Conservation (phyloP, 2,888 invertebrate species). For the Galeopsomyia nigrocyanea region DNA sequence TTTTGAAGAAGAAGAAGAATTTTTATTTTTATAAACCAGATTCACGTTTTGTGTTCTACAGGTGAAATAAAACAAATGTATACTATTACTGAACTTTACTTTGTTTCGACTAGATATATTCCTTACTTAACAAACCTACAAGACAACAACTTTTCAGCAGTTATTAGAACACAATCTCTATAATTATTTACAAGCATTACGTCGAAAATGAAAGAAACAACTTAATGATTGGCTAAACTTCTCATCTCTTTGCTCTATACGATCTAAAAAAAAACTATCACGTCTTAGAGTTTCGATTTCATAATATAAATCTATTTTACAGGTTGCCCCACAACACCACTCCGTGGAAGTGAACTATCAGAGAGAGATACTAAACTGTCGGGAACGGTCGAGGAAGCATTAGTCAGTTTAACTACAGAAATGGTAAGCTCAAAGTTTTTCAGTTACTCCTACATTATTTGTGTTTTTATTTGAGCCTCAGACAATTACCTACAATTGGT, state of each 20-base stretch:
- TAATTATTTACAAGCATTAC: too few relatives aligned
- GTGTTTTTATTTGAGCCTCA: conserved; percentile 9
- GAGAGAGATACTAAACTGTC: conserved; percentile 61
- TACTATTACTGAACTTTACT: too few relatives aligned
- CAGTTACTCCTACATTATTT: conserved; percentile 3
- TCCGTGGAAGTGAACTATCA: conserved; percentile 62
- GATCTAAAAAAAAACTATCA: neutral
- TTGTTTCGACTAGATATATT: too few relatives aligned
- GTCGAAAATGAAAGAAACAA: too few relatives aligned
- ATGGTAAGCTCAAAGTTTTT: conserved; percentile 76
- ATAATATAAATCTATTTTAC: conserved; percentile 55
- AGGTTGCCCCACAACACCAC: conserved; percentile 77
- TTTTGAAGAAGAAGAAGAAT: too few relatives aligned
- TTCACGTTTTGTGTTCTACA: too few relatives aligned
- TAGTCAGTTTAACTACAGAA: conserved; percentile 87
- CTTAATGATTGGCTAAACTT: too few relatives aligned
- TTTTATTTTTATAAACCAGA: too few relatives aligned
- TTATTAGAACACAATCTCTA: neutral
- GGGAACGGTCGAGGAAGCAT: conserved; percentile 78
- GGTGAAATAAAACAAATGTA: too few relatives aligned
- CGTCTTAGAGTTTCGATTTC: too few relatives aligned
- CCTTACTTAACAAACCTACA: too few relatives aligned
- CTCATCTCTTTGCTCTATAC: conserved; percentile 9
- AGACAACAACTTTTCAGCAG: too few relatives aligned
- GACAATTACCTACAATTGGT: conserved; percentile 10